A percentile compares a stretch with the other conserved stretches of the same genome.
These are phyloP conservation scores for Drosophila meridionalis DNA, from an alignment of 2,888 invertebrate species.

Conservation along the genomic window DNA sequence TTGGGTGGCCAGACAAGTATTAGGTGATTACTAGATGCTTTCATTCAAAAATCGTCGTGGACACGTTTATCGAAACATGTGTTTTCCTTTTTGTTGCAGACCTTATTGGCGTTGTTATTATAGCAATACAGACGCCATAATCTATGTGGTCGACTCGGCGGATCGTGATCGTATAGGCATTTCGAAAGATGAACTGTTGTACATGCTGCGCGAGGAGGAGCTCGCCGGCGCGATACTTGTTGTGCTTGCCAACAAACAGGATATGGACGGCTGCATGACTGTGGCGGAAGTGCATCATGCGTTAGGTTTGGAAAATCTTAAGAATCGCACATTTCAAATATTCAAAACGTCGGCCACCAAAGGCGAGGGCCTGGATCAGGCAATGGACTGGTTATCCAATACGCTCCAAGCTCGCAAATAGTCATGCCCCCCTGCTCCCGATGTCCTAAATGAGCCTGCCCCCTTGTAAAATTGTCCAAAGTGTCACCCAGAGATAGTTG, in stretches of 20 bases:
- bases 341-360: constrained; percentile 99
- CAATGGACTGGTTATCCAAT: constrained; percentile 99
- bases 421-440: constrained; percentile 55
- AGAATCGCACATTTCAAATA: constrained; percentile 97
- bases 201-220: constrained; percentile 99
- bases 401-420: constrained; percentile 96
- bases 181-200: constrained; percentile 98
- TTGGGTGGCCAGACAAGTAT: constrained; percentile 99
- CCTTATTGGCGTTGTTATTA: constrained; percentile 99
- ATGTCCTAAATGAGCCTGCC: constrained; percentile 35
- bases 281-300: constrained; percentile 99
- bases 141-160: constrained; percentile 99
- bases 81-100: constrained; percentile 85
- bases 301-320: constrained; percentile 96
- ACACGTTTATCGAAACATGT: constrained; percentile 1
- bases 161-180: constrained; percentile 99
- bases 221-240: constrained; percentile 97
- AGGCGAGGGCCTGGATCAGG: constrained; percentile 98
- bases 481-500: constrained; percentile 60
- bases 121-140: constrained; percentile 99
- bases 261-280: constrained; percentile 98
- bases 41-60: not conserved
- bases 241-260: constrained; percentile 99
- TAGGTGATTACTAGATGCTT: constrained; percentile 87
- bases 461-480: constrained; percentile 76